A percentile compares a stretch with the other conserved stretches of the same genome.
phyloP scores from a whole-genome alignment of 2,113 vertebrate genomes.

The Puffinus mauretanicus region DNA sequence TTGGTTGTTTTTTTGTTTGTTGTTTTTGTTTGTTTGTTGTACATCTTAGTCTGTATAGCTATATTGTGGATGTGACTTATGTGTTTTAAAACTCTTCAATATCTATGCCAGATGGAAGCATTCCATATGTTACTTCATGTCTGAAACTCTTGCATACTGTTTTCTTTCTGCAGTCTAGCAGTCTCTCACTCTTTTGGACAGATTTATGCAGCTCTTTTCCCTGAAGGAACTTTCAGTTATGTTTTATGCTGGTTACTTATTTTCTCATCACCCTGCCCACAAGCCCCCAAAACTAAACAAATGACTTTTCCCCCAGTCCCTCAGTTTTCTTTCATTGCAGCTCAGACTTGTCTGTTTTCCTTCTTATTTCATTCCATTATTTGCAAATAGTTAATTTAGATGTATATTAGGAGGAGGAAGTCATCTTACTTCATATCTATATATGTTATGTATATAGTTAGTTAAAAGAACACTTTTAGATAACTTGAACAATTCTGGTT shows the following conservation, averaged over 20 bases:
- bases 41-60: background rate
- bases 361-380: background rate
- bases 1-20: no score
- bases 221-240: background rate
- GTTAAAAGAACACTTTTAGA: background rate
- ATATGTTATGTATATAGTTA: background rate
- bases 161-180: background rate
- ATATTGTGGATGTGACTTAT: background rate
- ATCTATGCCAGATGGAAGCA: background rate
- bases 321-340: background rate
- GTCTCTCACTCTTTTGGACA: background rate
- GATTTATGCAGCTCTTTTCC: background rate
- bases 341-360: background rate
- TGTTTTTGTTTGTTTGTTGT: background rate
- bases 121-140: background rate
- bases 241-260: background rate
- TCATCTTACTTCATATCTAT: background rate
- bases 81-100: slow-evolving; percentile 3
- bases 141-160: background rate
- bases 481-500: background rate
- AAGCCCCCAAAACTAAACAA: background rate
- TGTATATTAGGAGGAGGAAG: background rate
- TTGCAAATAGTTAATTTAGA: background rate
- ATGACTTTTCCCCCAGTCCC: rapidly evolving
- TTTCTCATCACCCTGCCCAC: background rate